These are phyloP conservation scores for Drosophila atripex DNA, from an alignment of 2,888 invertebrate genomes.

Conservation along the genomic window DNA sequence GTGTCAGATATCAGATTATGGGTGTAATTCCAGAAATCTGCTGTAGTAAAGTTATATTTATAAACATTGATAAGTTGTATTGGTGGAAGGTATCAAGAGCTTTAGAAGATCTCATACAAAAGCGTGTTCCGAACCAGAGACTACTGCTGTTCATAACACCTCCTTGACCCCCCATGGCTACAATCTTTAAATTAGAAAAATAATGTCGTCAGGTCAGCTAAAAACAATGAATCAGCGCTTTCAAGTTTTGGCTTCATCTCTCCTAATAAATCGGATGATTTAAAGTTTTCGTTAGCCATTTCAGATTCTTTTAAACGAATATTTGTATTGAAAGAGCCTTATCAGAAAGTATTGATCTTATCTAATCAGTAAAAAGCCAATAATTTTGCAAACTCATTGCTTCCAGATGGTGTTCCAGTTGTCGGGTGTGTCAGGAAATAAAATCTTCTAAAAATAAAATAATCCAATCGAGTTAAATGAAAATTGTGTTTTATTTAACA, in stretches of 20 bases:
- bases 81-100: no score
- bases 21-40: neutral
- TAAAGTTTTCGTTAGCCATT: neutral
- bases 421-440: neutral
- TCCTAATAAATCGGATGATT: conserved; percentile 24
- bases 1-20: neutral
- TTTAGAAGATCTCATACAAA: neutral
- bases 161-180: conserved; percentile 27
- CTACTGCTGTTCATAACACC: neutral
- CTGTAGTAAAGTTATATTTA: neutral
- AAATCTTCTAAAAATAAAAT: neutral
- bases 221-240: conserved; percentile 32
- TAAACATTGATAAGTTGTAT: neutral
- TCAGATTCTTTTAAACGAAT: neutral
- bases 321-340: neutral
- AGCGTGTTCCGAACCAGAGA: neutral
- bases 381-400: neutral
- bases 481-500: conserved; percentile 32
- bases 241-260: conserved; percentile 5
- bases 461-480: conserved; percentile 3
- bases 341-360: conserved; percentile 11
- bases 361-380: conserved; percentile 1
- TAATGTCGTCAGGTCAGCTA: conserved; percentile 1
- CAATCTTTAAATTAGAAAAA: conserved; percentile 12
- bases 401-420: neutral